Base-by-base conservation (phyloP, 2,888 invertebrate species). In the Stenotaenia linearis region DNA sequence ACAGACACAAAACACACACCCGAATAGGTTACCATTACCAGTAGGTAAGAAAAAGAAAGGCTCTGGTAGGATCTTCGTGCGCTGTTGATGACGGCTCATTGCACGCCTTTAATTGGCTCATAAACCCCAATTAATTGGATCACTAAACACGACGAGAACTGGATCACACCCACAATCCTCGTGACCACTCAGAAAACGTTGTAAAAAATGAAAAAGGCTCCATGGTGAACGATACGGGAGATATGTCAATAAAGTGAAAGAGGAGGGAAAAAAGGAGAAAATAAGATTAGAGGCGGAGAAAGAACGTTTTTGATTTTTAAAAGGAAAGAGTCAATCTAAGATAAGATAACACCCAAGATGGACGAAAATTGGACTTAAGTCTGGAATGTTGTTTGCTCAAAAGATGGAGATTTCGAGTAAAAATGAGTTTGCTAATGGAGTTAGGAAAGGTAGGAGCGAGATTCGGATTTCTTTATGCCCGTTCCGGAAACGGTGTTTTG, bases 131-230 rank as follows among this genome's bases (percentile, higher is more conserved):
- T 45, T 45, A 61, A 61, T 61, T 61, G 61, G 61, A 61, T 61
- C 61, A 61, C 61, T 61, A 61, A 23, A 61, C 61, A 61, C 61
- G 61, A 61, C 61, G 61, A 61, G 61, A 61, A 61, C 61, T 61
- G 61, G 23, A 61, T 61, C 61, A 61, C 61, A 61, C 61, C 61
- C 61, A 28, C 23, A 23, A 61, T 61, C 45, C 45, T 45, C 45
- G 45, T 45, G 45, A 45, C 45, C 45, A 61, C 25, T 61, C 61
- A 61, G 61, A 12, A 61, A 56, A 56, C 12, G 45, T 15, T 18
- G 45, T 5, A 12, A 61, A 28, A 61, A 61, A 61, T 1, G 61
- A 23, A 15, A 23, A 61, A 61, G 3, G 25, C 45, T n/a, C 15
- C 45, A n/a, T 45, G 45, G 4, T 45, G 45, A 45, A 45, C 18